Percentiles rank a stretch among this genome's conserved stretches.
Evolutionary conservation across 2,888 invertebrate genomes (phyloP).

Genomic region (Cryptocephalus moraei): DNA sequence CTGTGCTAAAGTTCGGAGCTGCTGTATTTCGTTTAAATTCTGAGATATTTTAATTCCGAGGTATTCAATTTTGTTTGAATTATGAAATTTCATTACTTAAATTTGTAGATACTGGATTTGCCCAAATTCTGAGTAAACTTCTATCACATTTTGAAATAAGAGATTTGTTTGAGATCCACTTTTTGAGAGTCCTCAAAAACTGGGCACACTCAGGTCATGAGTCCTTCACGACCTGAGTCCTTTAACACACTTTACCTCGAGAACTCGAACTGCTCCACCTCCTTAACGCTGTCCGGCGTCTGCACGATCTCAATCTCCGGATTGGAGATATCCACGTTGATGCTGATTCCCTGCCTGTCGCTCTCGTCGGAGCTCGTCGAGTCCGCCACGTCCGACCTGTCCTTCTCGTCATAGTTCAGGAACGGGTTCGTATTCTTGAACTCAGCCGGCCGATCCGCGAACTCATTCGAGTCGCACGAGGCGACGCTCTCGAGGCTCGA

Average conservation of each 20-base stretch:
- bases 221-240: too few species aligned
- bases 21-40: too few species aligned
- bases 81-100: too few species aligned
- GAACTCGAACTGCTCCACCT: conserved; percentile 44
- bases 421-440: conserved; percentile 40
- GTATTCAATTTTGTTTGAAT: too few species aligned
- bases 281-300: conserved; percentile 47
- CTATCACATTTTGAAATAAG: too few species aligned
- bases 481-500: conserved; percentile 34
- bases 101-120: too few species aligned
- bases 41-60: too few species aligned
- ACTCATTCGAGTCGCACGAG: conserved; percentile 30
- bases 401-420: conserved; percentile 34
- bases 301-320: conserved; percentile 64
- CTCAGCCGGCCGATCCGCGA: conserved; percentile 24
- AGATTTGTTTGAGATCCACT: too few species aligned
- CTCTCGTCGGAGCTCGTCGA: conserved; percentile 28
- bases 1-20: too few species aligned
- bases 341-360: conserved; percentile 32
- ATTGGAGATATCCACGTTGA: conserved; percentile 51
- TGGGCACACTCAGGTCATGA: too few species aligned
- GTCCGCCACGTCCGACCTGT: conserved; percentile 25
- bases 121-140: too few species aligned
- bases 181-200: too few species aligned
- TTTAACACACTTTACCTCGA: conserved; percentile 29